phyloP scores from a whole-genome alignment of 2,888 invertebrate genomes.

The Synergus laeviventris region DNA sequence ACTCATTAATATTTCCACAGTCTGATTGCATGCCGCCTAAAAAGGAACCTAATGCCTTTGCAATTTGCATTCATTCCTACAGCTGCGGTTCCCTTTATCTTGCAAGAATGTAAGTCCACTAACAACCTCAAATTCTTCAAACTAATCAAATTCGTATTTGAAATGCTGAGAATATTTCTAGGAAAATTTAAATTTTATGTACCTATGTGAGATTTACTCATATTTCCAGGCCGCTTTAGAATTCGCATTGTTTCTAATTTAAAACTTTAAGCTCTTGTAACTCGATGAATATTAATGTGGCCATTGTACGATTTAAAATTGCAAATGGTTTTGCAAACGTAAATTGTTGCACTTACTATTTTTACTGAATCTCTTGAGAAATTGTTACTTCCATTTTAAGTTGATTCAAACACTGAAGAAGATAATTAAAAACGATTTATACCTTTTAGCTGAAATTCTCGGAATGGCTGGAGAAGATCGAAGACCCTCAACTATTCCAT shows the following conservation, averaged over 20 bases:
- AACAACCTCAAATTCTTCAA: slow-evolving; percentile 1
- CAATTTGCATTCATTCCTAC: slow-evolving; percentile 58
- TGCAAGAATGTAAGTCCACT: slow-evolving; percentile 68
- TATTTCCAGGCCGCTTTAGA: no score
- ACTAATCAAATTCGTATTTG: background rate
- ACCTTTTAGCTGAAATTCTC: slow-evolving; percentile 83
- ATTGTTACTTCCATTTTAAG: background rate
- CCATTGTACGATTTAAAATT: background rate
- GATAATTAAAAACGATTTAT: background rate
- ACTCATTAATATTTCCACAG: slow-evolving; percentile 49
- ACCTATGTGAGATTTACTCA: background rate
- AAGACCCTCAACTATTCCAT: slow-evolving; percentile 77
- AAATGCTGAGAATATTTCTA: background rate
- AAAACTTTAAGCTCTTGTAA: no score
- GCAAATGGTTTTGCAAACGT: background rate
- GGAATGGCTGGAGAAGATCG: slow-evolving; percentile 87
- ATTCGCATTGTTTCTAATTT: no score
- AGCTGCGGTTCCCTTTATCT: slow-evolving; percentile 63
- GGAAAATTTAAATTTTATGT: background rate
- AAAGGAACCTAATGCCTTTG: slow-evolving; percentile 48
- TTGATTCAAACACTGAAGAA: background rate
- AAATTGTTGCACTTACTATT: background rate
- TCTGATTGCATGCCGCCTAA: slow-evolving; percentile 58
- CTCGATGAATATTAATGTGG: background rate
- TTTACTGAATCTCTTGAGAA: background rate